Evolutionary conservation across 2,797 vertebrate species (phyloP), one percentile per base, ranked within the genome.

Genomic region (Echeneis naucrates): DNA sequence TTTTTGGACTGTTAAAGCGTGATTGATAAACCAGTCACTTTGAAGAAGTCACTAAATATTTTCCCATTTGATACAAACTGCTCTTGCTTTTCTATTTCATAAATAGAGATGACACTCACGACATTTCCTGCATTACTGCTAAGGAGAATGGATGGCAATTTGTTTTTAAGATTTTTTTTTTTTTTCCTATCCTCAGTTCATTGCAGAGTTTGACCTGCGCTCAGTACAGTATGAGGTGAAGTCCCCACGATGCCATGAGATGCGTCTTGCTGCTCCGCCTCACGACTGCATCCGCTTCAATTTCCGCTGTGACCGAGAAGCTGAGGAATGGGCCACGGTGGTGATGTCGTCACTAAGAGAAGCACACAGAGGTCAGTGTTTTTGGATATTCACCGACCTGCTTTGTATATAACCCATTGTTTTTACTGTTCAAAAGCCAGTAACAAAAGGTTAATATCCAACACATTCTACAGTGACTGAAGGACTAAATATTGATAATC

Each of bases 241-340:
- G 56, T 93, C 94, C 0, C 77, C 95, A 26, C 90, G 88, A 8
- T 94, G 95, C 80, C 96, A 98, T 0, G 95, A 97, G 87, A 92
- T 98, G 85, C 88, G 84, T 0, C 87, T 95, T 0, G 92, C 87
- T 0, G 87, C 93, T 1, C 93, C 94, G 0, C 92, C 94, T 0
- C 91, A 95, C 0, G 94, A 95, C 74, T 92, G 94, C 63, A 83
- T 96, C 79, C 90, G 91, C 54, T 93, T 97, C 65, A 93, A 93
- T 87, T 98, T 99, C 75, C 94, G 95, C 72, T 95, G 95, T 3
- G 93, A 97, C 81, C 94, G 93, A 4, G 97, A 98, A 68, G 97
- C 96, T 0, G 96, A 97, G 88, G 95, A 94, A 76, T 98, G 97
- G 97, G 96, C 96, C 78, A 96, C 96, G 0, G 94, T 97, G 68